phyloP scores from a whole-genome alignment of 2,113 vertebrate species.

The Falco punctatus region DNA sequence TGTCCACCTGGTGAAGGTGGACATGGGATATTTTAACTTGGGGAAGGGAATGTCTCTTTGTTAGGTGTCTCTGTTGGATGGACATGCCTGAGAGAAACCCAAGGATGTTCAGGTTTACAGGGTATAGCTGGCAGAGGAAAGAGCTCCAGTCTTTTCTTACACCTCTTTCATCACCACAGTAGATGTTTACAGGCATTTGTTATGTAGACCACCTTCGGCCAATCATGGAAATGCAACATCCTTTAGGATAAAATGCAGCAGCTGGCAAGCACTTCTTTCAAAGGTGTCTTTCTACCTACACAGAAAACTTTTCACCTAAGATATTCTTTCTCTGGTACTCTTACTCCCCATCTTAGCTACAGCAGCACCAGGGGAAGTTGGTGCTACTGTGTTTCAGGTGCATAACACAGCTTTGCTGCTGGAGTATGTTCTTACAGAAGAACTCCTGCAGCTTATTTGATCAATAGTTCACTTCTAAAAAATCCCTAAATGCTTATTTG shows the following conservation, averaged over 20 bases:
- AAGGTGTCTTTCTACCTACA: background rate
- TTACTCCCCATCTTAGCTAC: background rate
- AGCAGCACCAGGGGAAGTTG: background rate
- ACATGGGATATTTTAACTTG: too few species aligned
- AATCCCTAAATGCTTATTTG: slow-evolving; percentile 61
- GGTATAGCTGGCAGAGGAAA: background rate
- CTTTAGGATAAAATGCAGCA: background rate
- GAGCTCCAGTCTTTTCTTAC: background rate
- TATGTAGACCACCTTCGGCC: background rate
- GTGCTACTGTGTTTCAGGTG: background rate
- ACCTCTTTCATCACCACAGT: background rate
- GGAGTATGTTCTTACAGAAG: slow-evolving; percentile 43
- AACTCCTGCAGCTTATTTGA: slow-evolving; percentile 58
- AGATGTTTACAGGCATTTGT: background rate
- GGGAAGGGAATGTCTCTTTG: background rate
- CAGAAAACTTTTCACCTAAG: background rate
- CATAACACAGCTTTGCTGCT: background rate
- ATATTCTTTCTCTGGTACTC: background rate
- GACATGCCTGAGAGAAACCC: background rate
- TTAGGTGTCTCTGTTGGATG: background rate
- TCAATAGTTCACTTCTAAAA: slow-evolving; percentile 66
- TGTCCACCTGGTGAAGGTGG: background rate
- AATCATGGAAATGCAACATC: background rate
- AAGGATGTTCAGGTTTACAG: background rate
- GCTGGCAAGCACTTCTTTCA: background rate